Conservation (phyloP, 2,888 invertebrate genomes). For the Aleiodes alternator region DNA sequence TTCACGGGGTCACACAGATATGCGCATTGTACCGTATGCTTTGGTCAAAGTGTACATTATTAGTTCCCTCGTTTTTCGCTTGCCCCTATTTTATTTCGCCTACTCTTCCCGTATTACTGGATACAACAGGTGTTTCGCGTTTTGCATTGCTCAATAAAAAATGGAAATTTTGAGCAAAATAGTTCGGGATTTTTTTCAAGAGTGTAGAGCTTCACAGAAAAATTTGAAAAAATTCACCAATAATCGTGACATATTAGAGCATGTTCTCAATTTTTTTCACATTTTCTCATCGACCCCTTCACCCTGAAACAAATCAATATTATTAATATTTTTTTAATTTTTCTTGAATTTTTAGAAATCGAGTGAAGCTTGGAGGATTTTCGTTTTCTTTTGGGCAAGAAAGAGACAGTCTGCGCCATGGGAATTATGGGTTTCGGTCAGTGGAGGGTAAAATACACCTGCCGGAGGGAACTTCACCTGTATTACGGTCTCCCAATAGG, state of each 20-base stretch:
- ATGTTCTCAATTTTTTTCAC: too few relatives aligned
- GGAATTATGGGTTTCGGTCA: constrained; percentile 24
- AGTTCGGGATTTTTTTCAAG: neutral
- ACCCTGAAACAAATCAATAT: neutral
- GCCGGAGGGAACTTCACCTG: constrained; percentile 15
- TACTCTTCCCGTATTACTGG: constrained; percentile 13
- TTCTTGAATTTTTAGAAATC: neutral
- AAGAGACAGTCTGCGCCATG: constrained; percentile 17
- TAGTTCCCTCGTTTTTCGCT: neutral
- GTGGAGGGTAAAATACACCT: constrained; percentile 24
- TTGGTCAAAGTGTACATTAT: constrained; percentile 5
- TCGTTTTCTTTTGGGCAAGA: neutral
- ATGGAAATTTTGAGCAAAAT: neutral
- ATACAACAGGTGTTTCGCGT: constrained; percentile 19
- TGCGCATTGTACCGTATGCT: constrained; percentile 20
- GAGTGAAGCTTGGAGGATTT: too few relatives aligned
- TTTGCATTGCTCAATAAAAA: neutral
- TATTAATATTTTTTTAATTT: constrained; percentile 11
- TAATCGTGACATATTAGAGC: too few relatives aligned
- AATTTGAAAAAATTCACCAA: too few relatives aligned
- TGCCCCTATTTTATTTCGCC: neutral
- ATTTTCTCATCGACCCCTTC: too few relatives aligned
- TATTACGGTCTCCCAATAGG: neutral
- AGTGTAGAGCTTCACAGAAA: too few relatives aligned
- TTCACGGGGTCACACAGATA: neutral